Evolutionary conservation across 2,888 invertebrate genomes (phyloP).

Genomic region (Aricia artaxerxes): DNA sequence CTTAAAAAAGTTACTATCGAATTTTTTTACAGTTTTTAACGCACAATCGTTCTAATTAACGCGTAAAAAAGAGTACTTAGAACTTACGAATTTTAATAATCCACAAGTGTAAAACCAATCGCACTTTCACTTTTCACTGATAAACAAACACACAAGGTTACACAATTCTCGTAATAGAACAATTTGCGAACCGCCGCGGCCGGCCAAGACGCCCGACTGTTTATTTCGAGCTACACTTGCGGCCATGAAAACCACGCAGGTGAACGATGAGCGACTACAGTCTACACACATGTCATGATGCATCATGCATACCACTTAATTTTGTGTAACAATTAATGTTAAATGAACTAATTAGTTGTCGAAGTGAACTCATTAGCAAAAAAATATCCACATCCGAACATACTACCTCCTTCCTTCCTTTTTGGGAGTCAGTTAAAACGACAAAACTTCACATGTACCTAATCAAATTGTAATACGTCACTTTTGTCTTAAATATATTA

Average conservation of each 20-base stretch:
- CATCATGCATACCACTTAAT: not conserved
- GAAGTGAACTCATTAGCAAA: too few relatives aligned
- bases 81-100: constrained; percentile 1
- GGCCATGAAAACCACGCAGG: constrained; percentile 73
- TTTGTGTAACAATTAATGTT: not conserved
- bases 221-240: constrained; percentile 68
- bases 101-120: constrained; percentile 15
- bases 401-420: too few relatives aligned
- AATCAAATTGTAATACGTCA: too few relatives aligned
- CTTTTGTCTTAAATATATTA: too few relatives aligned
- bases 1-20: not conserved
- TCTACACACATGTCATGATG: constrained; percentile 35
- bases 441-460: too few relatives aligned
- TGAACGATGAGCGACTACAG: constrained; percentile 53
- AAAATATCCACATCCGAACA: too few relatives aligned
- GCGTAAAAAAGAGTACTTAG: not conserved
- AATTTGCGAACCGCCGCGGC: constrained; percentile 53
- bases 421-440: too few relatives aligned
- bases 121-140: constrained; percentile 36
- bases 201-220: constrained; percentile 71
- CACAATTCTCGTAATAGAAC: constrained; percentile 46
- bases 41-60: not conserved
- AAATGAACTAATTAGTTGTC: too few relatives aligned
- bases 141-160: constrained; percentile 55
- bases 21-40: not conserved